These are phyloP conservation scores for Prunella strophiata DNA, from an alignment of 2,797 vertebrate genomes.

Conservation along the genomic window DNA sequence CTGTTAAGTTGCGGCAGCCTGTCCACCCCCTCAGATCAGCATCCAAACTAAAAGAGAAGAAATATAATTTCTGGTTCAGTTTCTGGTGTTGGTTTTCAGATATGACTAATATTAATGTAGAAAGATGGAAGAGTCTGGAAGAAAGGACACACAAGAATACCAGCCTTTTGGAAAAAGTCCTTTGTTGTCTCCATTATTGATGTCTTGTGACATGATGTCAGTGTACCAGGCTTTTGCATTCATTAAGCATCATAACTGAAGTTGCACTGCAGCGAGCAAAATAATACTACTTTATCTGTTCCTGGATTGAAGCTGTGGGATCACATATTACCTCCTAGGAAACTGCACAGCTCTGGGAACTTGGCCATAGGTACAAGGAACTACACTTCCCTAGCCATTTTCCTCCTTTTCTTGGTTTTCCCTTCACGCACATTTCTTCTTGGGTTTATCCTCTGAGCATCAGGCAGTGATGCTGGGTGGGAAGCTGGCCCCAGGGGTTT, in stretches of 20 bases:
- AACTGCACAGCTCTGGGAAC: background rate
- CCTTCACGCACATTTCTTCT: background rate
- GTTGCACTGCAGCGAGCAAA: background rate
- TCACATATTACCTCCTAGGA: background rate
- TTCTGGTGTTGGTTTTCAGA: background rate
- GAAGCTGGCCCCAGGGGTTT: background rate
- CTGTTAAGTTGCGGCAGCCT: fast-evolving
- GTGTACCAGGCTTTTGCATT: background rate
- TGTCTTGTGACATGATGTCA: background rate
- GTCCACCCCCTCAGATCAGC: background rate
- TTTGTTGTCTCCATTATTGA: fast-evolving
- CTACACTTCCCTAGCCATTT: background rate
- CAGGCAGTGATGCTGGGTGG: background rate
- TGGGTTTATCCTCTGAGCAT: background rate
- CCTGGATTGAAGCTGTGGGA: background rate
- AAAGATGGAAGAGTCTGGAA: background rate
- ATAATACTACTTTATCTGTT: background rate
- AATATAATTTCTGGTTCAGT: background rate
- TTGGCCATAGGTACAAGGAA: background rate
- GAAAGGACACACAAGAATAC: background rate
- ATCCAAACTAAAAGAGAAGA: background rate
- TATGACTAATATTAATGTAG: background rate
- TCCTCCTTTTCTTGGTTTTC: background rate
- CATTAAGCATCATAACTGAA: background rate
- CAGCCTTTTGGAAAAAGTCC: background rate